Evolutionary conservation across 2,113 vertebrate species (phyloP).

Genomic region (Tragelaphus strepsiceros): DNA sequence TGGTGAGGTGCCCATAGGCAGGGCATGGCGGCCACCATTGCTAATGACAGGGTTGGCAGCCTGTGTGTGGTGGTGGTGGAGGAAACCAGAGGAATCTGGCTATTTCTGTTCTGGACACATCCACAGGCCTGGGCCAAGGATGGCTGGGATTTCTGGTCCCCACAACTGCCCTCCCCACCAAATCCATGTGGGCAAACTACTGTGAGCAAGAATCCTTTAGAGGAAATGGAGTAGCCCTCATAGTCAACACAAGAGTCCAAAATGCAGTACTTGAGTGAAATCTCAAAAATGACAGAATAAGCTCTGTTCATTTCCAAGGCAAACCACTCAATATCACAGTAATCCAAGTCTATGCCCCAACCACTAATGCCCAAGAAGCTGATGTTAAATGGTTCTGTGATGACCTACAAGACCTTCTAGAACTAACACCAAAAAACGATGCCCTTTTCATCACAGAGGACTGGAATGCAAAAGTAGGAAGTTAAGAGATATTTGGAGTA

Average conservation of each 20-base stretch:
- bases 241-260: not conserved
- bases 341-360: not conserved
- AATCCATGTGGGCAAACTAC: not conserved
- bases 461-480: not conserved
- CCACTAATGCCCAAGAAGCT: not conserved
- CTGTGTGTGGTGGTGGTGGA: slow-evolving; percentile 16
- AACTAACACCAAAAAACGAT: not conserved
- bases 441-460: not conserved
- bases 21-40: slow-evolving; percentile 18
- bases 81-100: slow-evolving; percentile 26
- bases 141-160: not conserved
- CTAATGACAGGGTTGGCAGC: slow-evolving; percentile 59
- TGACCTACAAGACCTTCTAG: not conserved
- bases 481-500: not conserved
- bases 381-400: not conserved
- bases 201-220: not conserved
- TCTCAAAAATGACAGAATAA: not conserved
- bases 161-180: not conserved
- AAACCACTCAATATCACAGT: not conserved
- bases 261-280: not conserved
- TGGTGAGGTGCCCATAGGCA: not conserved
- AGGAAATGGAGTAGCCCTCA: not conserved
- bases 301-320: not conserved
- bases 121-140: not conserved
- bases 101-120: slow-evolving; percentile 52